Conservation (phyloP, 2,888 invertebrate genomes). For the Mystacides longicornis region DNA sequence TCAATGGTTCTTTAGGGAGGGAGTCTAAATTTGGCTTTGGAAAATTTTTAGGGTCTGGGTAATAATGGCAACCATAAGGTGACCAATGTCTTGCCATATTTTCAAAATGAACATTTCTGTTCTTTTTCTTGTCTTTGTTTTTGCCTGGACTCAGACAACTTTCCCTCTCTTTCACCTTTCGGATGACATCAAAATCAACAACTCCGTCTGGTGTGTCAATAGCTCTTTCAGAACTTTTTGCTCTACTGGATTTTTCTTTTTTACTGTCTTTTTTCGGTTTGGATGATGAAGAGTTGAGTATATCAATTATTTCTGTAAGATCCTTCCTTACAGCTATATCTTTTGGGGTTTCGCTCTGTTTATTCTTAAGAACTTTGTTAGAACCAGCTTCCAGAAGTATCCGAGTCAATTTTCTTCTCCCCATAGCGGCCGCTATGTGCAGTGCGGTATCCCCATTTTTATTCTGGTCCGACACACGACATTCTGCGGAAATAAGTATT, state of each 20-base stretch:
- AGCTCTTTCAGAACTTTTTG: conserved; percentile 48
- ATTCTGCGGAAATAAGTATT: conserved; percentile 85
- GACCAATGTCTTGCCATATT: conserved; percentile 60
- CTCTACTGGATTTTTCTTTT: conserved; percentile 34
- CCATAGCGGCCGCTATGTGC: conserved; percentile 93
- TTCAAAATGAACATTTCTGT: conserved; percentile 52
- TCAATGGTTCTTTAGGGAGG: conserved; percentile 76
- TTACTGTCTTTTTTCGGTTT: conserved; percentile 38
- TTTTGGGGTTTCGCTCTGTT: conserved; percentile 82
- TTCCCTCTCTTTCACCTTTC: conserved; percentile 32
- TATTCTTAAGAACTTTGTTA: conserved; percentile 59
- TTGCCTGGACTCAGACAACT: conserved; percentile 32
- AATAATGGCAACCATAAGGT: conserved; percentile 87
- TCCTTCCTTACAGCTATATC: conserved; percentile 87
- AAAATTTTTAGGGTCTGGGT: conserved; percentile 78
- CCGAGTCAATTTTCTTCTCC: conserved; percentile 80
- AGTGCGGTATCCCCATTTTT: conserved; percentile 94
- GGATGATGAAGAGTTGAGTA: conserved; percentile 55
- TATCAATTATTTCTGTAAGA: conserved; percentile 73
- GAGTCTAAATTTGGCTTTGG: conserved; percentile 80
- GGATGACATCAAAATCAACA: conserved; percentile 34
- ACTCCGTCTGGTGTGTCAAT: conserved; percentile 45
- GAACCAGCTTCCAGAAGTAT: conserved; percentile 85
- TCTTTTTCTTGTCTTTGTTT: conserved; percentile 44
- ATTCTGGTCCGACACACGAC: conserved; percentile 81